Percentiles rank a stretch among this genome's conserved stretches.
phyloP scores from a whole-genome alignment of 2,888 invertebrate genomes.

The Stramonita haemastoma region DNA sequence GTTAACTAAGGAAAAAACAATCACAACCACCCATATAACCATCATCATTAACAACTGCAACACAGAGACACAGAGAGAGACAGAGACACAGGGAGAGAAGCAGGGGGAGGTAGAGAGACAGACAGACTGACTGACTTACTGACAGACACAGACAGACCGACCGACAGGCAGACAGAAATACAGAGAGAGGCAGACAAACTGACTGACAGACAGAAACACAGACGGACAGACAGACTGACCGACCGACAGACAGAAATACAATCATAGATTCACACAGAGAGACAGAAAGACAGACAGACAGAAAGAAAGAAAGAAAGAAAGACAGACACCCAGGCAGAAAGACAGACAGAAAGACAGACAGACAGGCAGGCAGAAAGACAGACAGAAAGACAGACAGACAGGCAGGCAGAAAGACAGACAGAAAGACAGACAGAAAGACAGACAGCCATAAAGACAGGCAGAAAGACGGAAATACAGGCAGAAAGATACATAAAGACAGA shows the following conservation, averaged over 20 bases:
- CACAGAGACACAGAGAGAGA: neutral
- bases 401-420: no score
- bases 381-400: no score
- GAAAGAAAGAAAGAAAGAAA: neutral
- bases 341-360: no score
- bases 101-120: neutral
- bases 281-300: neutral
- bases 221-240: no score
- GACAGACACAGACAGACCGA: conserved; percentile 14
- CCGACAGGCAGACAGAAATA: no score
- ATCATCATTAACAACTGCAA: neutral
- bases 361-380: no score
- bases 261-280: neutral
- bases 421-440: no score
- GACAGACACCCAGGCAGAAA: conserved; percentile 12
- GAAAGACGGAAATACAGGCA: neutral
- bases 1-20: no score
- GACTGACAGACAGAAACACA: no score
- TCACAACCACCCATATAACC: conserved; percentile 2
- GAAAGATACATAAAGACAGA: neutral
- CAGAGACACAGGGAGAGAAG: no score
- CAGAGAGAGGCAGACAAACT: no score
- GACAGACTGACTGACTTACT: conserved; percentile 1
- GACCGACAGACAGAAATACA: no score
- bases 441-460: conserved; percentile 6